These are phyloP conservation scores for Dolichomitus sp. DNA, from an alignment of 2,888 invertebrate species.

Conservation along the genomic window DNA sequence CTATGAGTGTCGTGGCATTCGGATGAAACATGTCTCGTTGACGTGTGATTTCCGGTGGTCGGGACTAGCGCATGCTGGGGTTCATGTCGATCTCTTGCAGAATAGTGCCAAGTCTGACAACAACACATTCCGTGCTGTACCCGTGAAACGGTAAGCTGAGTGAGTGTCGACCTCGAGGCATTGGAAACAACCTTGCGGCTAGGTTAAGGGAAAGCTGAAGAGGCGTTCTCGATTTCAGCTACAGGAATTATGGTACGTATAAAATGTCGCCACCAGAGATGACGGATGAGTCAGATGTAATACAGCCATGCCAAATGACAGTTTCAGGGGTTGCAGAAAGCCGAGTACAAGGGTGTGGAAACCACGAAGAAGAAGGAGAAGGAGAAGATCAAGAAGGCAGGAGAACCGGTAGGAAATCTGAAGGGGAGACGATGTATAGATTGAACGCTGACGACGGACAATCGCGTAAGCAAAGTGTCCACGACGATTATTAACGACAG, in stretches of 20 bases:
- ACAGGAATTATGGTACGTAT: conserved; percentile 16
- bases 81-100: conserved; percentile 11
- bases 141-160: conserved; percentile 13
- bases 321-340: conserved; percentile 28
- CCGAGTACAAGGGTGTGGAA: neutral
- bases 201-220: neutral
- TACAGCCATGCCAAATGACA: conserved; percentile 38
- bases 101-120: conserved; percentile 9
- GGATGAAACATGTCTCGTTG: conserved; percentile 28
- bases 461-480: conserved; percentile 37
- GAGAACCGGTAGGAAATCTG: neutral
- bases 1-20: conserved; percentile 8
- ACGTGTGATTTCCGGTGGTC: conserved; percentile 51
- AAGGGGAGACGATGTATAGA: conserved; percentile 16
- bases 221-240: conserved; percentile 37
- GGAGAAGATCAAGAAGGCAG: conserved; percentile 2
- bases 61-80: conserved; percentile 2
- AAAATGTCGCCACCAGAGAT: conserved; percentile 32
- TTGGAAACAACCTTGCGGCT: conserved; percentile 36
- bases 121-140: neutral
- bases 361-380: conserved; percentile 19
- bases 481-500: conserved; percentile 51
- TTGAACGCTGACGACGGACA: conserved; percentile 21
- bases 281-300: conserved; percentile 50
- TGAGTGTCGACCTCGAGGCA: conserved; percentile 30